Percentiles rank a stretch among this genome's conserved stretches.
These are phyloP conservation scores for Asteroscopus sphinx DNA, from an alignment of 2,888 invertebrate genomes.

Conservation along the genomic window DNA sequence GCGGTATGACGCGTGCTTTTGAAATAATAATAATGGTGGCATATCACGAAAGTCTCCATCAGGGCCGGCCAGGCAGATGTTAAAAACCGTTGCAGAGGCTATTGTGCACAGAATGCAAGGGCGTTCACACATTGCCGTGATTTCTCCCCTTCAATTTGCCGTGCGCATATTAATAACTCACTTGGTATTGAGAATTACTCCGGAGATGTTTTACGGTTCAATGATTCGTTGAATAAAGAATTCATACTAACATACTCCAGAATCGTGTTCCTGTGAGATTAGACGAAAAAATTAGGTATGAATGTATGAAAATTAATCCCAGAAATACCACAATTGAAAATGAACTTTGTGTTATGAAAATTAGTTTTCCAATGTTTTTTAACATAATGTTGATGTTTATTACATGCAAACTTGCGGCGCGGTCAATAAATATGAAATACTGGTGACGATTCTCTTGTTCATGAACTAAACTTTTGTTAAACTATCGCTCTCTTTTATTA, in stretches of 20 bases:
- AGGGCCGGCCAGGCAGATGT: conserved; percentile 79
- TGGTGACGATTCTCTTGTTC: too few relatives aligned
- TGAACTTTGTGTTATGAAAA: too few relatives aligned
- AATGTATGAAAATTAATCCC: too few relatives aligned
- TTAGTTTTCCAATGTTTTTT: too few relatives aligned
- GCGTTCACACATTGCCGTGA: conserved; percentile 74
- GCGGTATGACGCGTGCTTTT: conserved; percentile 50
- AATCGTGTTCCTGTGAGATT: background rate
- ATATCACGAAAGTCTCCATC: conserved; percentile 62
- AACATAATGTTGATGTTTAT: too few relatives aligned
- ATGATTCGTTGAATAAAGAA: conserved; percentile 11
- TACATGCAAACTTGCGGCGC: too few relatives aligned
- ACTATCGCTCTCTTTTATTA: too few relatives aligned
- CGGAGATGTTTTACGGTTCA: conserved; percentile 27
- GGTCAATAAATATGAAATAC: too few relatives aligned
- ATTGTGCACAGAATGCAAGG: conserved; percentile 80
- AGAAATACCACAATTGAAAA: too few relatives aligned
- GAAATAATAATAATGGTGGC: conserved; percentile 69
- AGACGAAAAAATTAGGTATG: too few relatives aligned
- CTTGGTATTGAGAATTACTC: conserved; percentile 31
- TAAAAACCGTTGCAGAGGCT: conserved; percentile 86
- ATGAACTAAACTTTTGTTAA: too few relatives aligned
- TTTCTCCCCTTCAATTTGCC: conserved; percentile 78
- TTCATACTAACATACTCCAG: background rate
- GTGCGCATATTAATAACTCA: conserved; percentile 29